A percentile compares a stretch with the other conserved stretches of the same genome.
Conservation (phyloP, 2,113 vertebrate species). For the Lamprotornis superbus region DNA sequence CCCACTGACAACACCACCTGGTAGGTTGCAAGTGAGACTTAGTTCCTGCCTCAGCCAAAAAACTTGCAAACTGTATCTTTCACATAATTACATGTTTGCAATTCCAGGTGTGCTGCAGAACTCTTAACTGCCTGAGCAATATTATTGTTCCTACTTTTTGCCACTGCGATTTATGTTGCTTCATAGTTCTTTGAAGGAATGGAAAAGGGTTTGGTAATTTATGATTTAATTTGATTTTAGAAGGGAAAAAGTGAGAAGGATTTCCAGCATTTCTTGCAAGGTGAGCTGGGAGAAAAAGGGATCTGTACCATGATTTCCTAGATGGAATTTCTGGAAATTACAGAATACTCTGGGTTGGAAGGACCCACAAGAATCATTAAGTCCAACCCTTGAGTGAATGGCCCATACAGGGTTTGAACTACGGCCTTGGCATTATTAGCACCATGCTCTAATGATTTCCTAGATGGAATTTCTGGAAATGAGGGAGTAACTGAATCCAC, state of each 20-base stretch:
- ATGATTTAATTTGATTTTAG: not conserved
- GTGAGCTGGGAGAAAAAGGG: not conserved
- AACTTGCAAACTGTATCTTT: not conserved
- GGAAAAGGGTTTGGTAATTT: not conserved
- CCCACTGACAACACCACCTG: constrained; percentile 85
- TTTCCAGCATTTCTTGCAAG: not conserved
- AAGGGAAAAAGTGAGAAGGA: not conserved
- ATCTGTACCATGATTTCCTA: not conserved
- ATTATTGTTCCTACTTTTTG: not conserved
- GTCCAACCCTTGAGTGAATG: not conserved
- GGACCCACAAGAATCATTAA: not conserved
- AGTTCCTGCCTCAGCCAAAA: not conserved
- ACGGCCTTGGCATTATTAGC: not conserved
- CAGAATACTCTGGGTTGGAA: not conserved
- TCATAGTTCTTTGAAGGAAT: not conserved
- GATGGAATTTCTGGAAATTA: not conserved
- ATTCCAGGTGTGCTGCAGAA: not conserved
- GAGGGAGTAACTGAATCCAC: not conserved
- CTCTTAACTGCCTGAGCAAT: not conserved
- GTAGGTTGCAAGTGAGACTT: constrained; percentile 68
- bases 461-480: not conserved
- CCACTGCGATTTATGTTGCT: not conserved
- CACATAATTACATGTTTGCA: not conserved
- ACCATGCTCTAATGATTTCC: not conserved
- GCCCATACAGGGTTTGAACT: not conserved